Evolutionary conservation across 2,113 vertebrate genomes (phyloP).

Genomic region (Rhinolophus ferrumequinum): DNA sequence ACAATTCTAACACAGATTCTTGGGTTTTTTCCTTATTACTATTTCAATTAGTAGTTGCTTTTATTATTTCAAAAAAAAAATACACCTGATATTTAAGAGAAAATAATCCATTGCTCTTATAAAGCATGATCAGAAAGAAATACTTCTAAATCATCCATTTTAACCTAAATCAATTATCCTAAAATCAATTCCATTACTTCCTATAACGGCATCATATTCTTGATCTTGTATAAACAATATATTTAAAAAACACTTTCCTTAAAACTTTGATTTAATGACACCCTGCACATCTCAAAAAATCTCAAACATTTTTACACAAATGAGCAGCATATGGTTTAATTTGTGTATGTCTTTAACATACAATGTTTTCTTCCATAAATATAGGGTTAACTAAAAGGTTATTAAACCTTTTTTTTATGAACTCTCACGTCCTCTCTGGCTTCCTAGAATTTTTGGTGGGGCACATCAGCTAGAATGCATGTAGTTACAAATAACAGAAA

Average conservation of each 20-base stretch:
- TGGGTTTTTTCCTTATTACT: slow-evolving; percentile 31
- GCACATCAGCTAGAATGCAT: background rate
- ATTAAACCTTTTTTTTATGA: background rate
- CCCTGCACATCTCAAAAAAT: background rate
- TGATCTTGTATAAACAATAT: slow-evolving; percentile 5
- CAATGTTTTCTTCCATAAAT: background rate
- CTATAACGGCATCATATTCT: background rate
- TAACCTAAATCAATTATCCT: slow-evolving; percentile 9
- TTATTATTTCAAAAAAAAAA: background rate
- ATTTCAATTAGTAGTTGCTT: slow-evolving; percentile 51
- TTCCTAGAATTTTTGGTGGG: background rate
- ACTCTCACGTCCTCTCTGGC: background rate
- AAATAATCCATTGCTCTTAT: background rate
- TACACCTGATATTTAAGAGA: background rate
- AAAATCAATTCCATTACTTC: slow-evolving; percentile 16
- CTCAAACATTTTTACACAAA: background rate
- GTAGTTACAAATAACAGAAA: slow-evolving; percentile 8
- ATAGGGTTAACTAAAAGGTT: background rate
- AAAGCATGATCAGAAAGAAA: background rate
- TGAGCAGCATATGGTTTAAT: background rate
- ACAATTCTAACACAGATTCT: background rate
- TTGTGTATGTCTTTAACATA: background rate
- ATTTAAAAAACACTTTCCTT: background rate
- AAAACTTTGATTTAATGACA: slow-evolving; percentile 11
- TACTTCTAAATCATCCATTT: slow-evolving; percentile 42